phyloP scores from a whole-genome alignment of 2,113 vertebrate species.

The Penelope pileata region DNA sequence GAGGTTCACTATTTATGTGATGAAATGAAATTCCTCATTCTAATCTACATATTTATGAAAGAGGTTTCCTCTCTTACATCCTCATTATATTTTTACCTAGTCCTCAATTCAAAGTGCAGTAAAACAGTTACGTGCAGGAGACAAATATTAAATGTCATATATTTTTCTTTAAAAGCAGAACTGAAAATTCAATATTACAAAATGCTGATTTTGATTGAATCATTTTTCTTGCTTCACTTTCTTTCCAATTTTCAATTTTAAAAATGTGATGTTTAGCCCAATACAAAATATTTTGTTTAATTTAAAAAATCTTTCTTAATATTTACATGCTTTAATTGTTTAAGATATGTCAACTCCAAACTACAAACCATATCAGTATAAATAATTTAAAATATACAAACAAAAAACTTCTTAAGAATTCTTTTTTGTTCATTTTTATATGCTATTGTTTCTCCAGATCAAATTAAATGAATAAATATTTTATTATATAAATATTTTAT shows the following conservation, averaged over 20 bases:
- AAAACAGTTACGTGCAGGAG: background rate
- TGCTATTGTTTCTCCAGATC: background rate
- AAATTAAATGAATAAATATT: background rate
- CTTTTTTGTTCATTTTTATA: background rate
- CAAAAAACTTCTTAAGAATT: background rate
- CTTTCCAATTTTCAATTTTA: background rate
- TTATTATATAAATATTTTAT: background rate
- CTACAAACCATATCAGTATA: background rate
- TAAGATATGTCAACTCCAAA: background rate
- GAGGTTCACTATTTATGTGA: background rate
- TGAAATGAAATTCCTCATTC: background rate
- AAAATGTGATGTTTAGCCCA: background rate
- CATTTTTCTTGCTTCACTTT: background rate
- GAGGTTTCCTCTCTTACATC: background rate
- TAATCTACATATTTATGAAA: background rate
- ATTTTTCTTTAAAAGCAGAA: accelerated
- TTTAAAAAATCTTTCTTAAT: background rate
- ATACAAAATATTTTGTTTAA: background rate
- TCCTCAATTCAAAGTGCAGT: background rate
- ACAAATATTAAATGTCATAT: background rate
- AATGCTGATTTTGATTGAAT: accelerated
- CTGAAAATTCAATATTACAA: background rate
- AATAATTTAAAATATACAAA: background rate
- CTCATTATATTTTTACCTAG: background rate
- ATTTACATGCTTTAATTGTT: background rate